These are phyloP conservation scores for Perca fluviatilis DNA, from an alignment of 2,113 vertebrate species.

Conservation along the genomic window DNA sequence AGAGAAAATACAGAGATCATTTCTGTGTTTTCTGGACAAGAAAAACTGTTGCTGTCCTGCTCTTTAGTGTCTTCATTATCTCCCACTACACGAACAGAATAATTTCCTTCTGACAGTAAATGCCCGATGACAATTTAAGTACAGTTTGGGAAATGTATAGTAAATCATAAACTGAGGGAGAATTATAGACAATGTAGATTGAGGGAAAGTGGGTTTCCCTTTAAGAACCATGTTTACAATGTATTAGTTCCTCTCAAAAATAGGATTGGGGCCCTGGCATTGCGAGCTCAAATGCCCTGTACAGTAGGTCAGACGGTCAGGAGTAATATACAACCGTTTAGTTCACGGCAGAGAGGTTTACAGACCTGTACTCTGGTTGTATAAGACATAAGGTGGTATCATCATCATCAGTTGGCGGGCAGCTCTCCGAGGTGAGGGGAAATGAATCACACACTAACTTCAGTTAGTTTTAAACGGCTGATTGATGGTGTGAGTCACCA, in stretches of 20 bases:
- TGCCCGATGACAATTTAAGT: neutral
- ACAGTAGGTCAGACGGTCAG: neutral
- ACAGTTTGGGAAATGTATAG: neutral
- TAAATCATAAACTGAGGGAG: neutral
- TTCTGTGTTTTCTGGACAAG: neutral
- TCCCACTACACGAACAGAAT: neutral
- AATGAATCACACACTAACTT: constrained; percentile 39
- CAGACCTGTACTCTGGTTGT: constrained; percentile 10
- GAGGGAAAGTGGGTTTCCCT: neutral
- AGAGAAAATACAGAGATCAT: neutral
- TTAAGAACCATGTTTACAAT: neutral
- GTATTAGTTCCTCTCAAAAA: neutral
- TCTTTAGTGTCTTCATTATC: neutral
- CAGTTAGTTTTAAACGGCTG: constrained; percentile 29
- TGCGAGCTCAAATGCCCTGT: neutral
- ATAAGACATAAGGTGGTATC: constrained; percentile 10
- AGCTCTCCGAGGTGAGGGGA: constrained; percentile 23
- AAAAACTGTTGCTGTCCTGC: neutral
- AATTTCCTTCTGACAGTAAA: neutral
- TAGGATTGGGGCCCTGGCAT: neutral
- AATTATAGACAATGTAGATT: neutral
- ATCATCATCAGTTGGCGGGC: neutral
- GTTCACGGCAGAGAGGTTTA: neutral
- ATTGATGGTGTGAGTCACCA: constrained; percentile 41
- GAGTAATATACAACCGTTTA: neutral